Conservation (phyloP, 1,140 invertebrate species). For the Philotrypesis tridentata region DNA sequence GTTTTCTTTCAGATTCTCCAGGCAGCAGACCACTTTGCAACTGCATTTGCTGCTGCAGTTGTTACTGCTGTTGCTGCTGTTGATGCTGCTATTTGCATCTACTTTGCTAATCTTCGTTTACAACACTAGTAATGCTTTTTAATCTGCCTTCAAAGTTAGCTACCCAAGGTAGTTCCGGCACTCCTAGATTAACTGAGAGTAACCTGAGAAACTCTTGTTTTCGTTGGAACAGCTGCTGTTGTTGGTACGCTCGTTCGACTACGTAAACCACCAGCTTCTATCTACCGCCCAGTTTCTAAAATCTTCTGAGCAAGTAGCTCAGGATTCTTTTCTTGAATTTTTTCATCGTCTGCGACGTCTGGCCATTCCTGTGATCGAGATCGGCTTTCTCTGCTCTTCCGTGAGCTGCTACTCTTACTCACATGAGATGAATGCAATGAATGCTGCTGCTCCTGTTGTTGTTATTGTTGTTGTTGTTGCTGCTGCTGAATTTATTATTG, state of each 20-base stretch:
- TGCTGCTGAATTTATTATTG: slow-evolving; percentile 59
- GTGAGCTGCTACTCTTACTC: slow-evolving; percentile 64
- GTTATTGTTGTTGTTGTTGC: slow-evolving; percentile 59
- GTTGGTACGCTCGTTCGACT: slow-evolving; percentile 57
- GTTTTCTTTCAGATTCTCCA: slow-evolving; percentile 69
- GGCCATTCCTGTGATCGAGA: slow-evolving; percentile 92
- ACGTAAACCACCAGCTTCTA: slow-evolving; percentile 84
- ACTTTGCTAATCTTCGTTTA: slow-evolving; percentile 87
- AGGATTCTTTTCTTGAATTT: slow-evolving; percentile 93
- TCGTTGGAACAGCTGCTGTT: slow-evolving; percentile 48
- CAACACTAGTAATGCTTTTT: slow-evolving; percentile 90
- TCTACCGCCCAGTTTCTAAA: slow-evolving; percentile 88
- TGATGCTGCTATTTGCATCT: slow-evolving; percentile 71
- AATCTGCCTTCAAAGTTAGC: slow-evolving; percentile 93
- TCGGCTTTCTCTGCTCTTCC: slow-evolving; percentile 83
- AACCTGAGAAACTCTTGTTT: slow-evolving; percentile 66
- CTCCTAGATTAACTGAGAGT: slow-evolving; percentile 64
- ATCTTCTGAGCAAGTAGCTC: slow-evolving; percentile 92
- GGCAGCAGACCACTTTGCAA: slow-evolving; percentile 58
- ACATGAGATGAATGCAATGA: slow-evolving; percentile 43
- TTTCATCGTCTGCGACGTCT: slow-evolving; percentile 89
- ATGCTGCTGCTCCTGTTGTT: slow-evolving; percentile 58
- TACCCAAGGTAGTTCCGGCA: slow-evolving; percentile 86
- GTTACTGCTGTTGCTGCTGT: slow-evolving; percentile 63
- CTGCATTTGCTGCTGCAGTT: slow-evolving; percentile 58